Evolutionary conservation across 2,797 vertebrate genomes (phyloP), one percentile per base, ranked within the genome.

Genomic region (Gymnodraco acuticeps): DNA sequence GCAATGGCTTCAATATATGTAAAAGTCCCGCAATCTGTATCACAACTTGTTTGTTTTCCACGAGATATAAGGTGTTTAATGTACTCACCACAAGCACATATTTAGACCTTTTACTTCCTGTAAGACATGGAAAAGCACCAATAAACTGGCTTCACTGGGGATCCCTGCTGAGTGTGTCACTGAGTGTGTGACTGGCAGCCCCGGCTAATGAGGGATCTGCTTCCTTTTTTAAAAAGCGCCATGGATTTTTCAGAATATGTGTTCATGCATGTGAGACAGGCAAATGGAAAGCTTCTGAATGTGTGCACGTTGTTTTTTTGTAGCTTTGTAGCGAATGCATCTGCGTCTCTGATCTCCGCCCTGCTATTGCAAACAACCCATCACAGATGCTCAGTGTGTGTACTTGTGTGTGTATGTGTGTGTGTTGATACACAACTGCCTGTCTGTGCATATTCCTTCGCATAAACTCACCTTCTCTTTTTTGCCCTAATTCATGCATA

Each of bases 181-280:
- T 23, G 23, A 51, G 19, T 46, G 20, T 52, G 23, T 23, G 23
- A 23, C 23, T 23, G 23, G 11, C 70, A 70, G 53, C 38, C 15
- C 64, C 12, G 63, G 27, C 61, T 84, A 85, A 84, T 85, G 73
- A 85, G 65, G 19, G 58, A 47, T 66, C 60, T 38, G 12, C 31
- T 53, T 23, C 8, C 47, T 62, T 61, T 73, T 59, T 63, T 41
- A 15, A 20, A 33, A 64, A 68, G 48, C 3, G 14, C 45, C 55
- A 51, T 48, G 11, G 33, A 48, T 62, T 48, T 64, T 10, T 38
- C 33, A 38, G 33, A 38, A 38, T 63, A 3, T 48, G 46, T 73
- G 55, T 62, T 63, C 54, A 61, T 75, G 56, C 14, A 15, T 52
- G 42, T 50, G 56, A 51, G 46, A 41, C 31, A 45, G 19, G 50